Percentiles rank a stretch among this genome's conserved stretches.
Conservation (phyloP, 2,797 vertebrate species). For the Tarsius wallacei region DNA sequence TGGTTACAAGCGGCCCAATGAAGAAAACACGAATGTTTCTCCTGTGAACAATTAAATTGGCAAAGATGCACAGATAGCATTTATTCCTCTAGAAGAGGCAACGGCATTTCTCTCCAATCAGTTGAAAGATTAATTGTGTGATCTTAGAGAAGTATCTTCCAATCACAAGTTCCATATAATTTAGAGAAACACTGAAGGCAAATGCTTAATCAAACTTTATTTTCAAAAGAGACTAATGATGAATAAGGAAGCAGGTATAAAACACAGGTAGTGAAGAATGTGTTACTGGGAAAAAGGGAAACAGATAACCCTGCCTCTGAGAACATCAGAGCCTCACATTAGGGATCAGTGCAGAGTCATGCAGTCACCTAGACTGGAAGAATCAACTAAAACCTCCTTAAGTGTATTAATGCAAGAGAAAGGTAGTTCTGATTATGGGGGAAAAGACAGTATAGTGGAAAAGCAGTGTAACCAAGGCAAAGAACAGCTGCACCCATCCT, state of each 20-base stretch:
- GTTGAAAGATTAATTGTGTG: background rate
- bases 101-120: background rate
- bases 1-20: background rate
- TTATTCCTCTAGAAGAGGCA: background rate
- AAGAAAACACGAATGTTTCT: background rate
- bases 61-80: background rate
- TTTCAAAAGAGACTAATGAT: background rate
- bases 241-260: background rate
- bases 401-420: background rate
- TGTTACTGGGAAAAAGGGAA: background rate
- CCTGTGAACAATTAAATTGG: background rate
- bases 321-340: background rate
- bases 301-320: background rate
- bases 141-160: background rate
- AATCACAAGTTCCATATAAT: background rate
- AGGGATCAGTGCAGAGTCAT: background rate
- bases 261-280: background rate
- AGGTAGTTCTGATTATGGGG: background rate
- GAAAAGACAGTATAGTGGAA: background rate
- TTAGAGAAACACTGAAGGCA: background rate
- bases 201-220: conserved; percentile 41
- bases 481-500: background rate
- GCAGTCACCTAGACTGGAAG: background rate
- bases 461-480: background rate
- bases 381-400: background rate